These are phyloP conservation scores for Protonibea diacanthus DNA, from an alignment of 2,797 vertebrate genomes.

Conservation along the genomic window DNA sequence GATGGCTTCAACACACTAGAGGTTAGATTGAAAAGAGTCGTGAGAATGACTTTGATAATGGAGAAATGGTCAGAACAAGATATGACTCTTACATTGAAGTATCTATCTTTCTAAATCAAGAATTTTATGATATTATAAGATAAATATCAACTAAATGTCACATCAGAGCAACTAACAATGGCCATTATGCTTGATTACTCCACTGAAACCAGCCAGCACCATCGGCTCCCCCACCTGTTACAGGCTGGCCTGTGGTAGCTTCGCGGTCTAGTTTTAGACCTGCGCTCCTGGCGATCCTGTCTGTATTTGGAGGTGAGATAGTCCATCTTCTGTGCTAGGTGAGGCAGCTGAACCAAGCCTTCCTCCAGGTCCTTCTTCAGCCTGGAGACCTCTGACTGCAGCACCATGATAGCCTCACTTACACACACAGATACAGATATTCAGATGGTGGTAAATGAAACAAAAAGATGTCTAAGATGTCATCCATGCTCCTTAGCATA, in stretches of 20 bases:
- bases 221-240: slow-evolving; percentile 67
- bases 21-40: slow-evolving; percentile 6
- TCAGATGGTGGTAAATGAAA: not conserved
- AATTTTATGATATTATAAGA: not conserved
- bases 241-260: slow-evolving; percentile 46
- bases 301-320: slow-evolving; percentile 70
- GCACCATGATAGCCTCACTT: slow-evolving; percentile 81
- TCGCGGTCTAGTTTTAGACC: slow-evolving; percentile 60
- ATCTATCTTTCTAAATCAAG: not conserved
- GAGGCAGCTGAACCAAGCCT: slow-evolving; percentile 81
- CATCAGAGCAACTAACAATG: not conserved
- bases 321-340: slow-evolving; percentile 79
- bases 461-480: not conserved
- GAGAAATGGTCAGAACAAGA: not conserved
- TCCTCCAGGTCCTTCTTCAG: slow-evolving; percentile 83
- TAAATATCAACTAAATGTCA: not conserved
- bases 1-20: slow-evolving; percentile 51
- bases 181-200: not conserved
- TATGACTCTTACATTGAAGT: not conserved
- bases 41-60: not conserved
- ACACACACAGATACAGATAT: slow-evolving; percentile 1
- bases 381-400: slow-evolving; percentile 83
- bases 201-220: not conserved
- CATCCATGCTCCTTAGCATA: not conserved
- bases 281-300: slow-evolving; percentile 67